These are phyloP conservation scores for Anthrax anthrax DNA, from an alignment of 2,888 invertebrate genomes.

Conservation along the genomic window DNA sequence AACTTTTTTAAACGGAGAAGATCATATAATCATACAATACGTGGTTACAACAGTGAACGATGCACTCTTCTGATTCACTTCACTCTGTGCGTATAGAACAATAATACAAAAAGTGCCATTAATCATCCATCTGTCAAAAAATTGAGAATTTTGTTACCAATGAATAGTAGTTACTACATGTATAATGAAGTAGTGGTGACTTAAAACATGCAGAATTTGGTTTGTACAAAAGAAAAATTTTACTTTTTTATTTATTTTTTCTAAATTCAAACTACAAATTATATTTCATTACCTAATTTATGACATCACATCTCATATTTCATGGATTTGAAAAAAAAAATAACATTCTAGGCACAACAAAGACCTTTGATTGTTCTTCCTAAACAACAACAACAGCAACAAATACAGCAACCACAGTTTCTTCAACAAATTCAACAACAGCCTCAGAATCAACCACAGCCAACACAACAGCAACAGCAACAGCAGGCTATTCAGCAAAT, in stretches of 20 bases:
- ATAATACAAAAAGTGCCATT: too few species aligned
- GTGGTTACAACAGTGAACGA: too few species aligned
- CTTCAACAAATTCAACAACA: background rate
- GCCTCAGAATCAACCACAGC: background rate
- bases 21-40: too few species aligned
- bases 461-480: background rate
- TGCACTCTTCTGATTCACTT: too few species aligned
- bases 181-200: background rate
- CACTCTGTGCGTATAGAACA: too few species aligned
- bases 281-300: background rate
- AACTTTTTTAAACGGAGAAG: too few species aligned
- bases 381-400: background rate
- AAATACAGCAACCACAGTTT: background rate
- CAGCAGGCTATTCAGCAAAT: background rate
- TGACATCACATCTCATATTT: background rate
- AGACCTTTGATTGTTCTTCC: background rate
- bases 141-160: too few species aligned
- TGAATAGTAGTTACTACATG: background rate
- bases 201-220: background rate
- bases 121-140: too few species aligned
- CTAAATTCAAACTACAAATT: background rate
- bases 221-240: conserved; percentile 2
- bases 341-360: background rate
- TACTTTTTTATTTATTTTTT: background rate
- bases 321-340: background rate